Evolutionary conservation across 1,140 invertebrate species (phyloP).

Genomic region (Papilio dardanus): DNA sequence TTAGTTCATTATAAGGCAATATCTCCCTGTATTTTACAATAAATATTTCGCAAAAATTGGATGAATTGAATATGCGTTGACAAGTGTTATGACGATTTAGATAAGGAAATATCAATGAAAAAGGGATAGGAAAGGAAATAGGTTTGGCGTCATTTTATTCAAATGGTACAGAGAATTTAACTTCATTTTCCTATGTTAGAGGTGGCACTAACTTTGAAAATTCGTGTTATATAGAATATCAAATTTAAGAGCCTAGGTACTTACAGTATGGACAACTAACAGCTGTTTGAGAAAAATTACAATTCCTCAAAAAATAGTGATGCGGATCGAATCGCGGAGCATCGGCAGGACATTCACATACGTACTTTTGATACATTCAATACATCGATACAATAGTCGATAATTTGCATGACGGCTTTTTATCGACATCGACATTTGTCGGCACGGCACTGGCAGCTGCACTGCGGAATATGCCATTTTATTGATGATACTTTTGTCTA

Average conservation of each 20-base stretch:
- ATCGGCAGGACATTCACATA: slow-evolving; percentile 69
- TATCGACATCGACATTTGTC: slow-evolving; percentile 67
- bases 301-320: slow-evolving; percentile 66
- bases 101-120: not conserved
- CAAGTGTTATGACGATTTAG: not conserved
- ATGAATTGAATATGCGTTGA: not conserved
- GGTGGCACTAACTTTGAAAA: not conserved
- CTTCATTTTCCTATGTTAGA: too few relatives aligned
- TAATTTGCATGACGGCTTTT: slow-evolving; percentile 82
- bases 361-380: slow-evolving; percentile 58
- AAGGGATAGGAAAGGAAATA: not conserved
- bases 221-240: not conserved
- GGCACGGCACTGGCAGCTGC: slow-evolving; percentile 66
- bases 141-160: not conserved
- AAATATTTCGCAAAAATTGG: not conserved
- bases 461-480: slow-evolving; percentile 30
- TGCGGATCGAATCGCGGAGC: slow-evolving; percentile 67
- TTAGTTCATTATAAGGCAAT: not conserved
- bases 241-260: not conserved
- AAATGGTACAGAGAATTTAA: too few relatives aligned
- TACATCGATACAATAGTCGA: slow-evolving; percentile 69
- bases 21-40: not conserved
- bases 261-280: slow-evolving; percentile 42
- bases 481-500: slow-evolving; percentile 32
- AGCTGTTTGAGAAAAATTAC: slow-evolving; percentile 67